A percentile compares a stretch with the other conserved stretches of the same genome.
Evolutionary conservation across 2,888 invertebrate species (phyloP).

Genomic region (Patella caerulea): DNA sequence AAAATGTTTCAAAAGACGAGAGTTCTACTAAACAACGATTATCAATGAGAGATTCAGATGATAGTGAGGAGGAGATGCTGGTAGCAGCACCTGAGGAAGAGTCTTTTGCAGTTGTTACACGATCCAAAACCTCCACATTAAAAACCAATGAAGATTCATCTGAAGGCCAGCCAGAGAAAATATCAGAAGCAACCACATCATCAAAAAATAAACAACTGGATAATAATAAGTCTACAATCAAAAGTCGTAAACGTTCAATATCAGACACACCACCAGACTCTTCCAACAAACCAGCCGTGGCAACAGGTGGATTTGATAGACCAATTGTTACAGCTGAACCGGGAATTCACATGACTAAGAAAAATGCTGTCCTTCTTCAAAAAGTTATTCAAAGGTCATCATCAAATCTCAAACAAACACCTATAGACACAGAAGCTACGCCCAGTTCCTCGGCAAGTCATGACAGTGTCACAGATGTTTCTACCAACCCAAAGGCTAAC

Average conservation of each 20-base stretch:
- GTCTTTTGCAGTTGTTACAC: neutral
- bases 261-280: neutral
- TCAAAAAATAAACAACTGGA: neutral
- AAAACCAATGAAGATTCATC: neutral
- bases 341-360: neutral
- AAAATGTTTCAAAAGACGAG: neutral
- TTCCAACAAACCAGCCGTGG: neutral
- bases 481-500: too few relatives aligned
- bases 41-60: constrained; percentile 7
- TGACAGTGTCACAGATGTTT: too few relatives aligned
- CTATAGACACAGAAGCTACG: too few relatives aligned
- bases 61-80: neutral
- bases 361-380: neutral
- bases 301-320: neutral
- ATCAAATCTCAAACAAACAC: too few relatives aligned
- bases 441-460: too few relatives aligned
- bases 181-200: neutral
- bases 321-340: neutral
- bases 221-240: neutral
- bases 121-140: neutral
- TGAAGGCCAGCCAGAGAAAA: neutral
- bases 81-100: neutral
- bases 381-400: neutral
- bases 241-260: neutral
- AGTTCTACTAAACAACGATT: neutral